These are phyloP conservation scores for Pammene fasciana DNA, from an alignment of 2,888 invertebrate species.

Conservation along the genomic window DNA sequence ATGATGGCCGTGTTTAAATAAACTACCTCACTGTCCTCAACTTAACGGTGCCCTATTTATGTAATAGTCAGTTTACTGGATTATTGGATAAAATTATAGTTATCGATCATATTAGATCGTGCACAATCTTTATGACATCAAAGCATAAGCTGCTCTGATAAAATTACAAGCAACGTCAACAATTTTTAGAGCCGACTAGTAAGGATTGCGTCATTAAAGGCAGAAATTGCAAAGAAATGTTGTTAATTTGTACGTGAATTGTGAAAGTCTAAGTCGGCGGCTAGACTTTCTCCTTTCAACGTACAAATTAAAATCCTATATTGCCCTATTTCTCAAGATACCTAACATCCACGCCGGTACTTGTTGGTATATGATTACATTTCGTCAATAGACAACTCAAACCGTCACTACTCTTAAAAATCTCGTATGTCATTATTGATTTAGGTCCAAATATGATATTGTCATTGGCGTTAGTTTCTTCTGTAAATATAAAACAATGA, in stretches of 20 bases:
- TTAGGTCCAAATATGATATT: too few relatives aligned
- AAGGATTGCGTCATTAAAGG: neutral
- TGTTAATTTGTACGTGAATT: constrained; percentile 12
- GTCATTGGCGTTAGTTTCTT: too few relatives aligned
- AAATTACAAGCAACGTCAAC: neutral
- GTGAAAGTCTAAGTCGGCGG: constrained; percentile 2
- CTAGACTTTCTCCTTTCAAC: constrained; percentile 15
- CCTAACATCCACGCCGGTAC: too few relatives aligned
- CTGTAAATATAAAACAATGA: too few relatives aligned
- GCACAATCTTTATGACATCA: neutral
- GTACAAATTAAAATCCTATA: neutral
- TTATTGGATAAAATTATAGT: too few relatives aligned
- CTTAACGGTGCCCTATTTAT: neutral
- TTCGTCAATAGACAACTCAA: too few relatives aligned
- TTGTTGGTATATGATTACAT: too few relatives aligned
- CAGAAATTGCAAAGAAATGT: neutral
- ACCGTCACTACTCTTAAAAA: too few relatives aligned
- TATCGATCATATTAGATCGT: too few relatives aligned
- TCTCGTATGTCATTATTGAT: too few relatives aligned
- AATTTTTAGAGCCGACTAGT: neutral
- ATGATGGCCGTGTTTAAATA: neutral
- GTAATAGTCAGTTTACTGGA: too few relatives aligned
- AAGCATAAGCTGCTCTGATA: neutral
- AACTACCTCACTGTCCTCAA: neutral
- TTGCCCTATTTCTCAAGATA: neutral